Conservation (phyloP, 2,888 invertebrate species). For the Blomia tropicalis region DNA sequence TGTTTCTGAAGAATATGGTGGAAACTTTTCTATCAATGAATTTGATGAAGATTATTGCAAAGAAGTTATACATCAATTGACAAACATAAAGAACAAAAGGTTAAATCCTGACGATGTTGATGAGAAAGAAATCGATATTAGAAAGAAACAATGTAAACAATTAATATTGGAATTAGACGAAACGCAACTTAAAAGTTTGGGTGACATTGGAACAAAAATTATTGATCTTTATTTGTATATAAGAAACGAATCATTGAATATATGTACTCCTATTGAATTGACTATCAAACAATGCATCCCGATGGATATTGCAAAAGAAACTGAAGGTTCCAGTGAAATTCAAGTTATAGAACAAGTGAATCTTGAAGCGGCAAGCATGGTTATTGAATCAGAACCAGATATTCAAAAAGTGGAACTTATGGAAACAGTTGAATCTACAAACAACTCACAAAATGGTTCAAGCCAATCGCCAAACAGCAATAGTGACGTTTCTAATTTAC, state of each 20-base stretch:
- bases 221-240: background rate
- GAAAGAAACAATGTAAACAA: conserved; percentile 1
- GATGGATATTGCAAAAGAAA: too few species aligned
- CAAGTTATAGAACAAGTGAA: too few species aligned
- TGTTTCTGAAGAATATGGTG: background rate
- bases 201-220: background rate
- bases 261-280: background rate
- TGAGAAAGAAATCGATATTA: too few species aligned
- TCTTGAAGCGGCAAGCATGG: too few species aligned
- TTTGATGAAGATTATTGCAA: background rate
- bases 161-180: conserved; percentile 14
- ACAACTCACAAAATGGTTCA: background rate
- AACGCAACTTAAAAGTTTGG: background rate
- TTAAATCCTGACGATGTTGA: conserved; percentile 17
- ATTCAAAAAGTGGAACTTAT: too few species aligned
- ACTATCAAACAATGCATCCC: too few species aligned
- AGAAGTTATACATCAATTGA: background rate
- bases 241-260: background rate
- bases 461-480: too few species aligned
- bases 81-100: conserved; percentile 14
- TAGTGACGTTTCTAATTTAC: background rate
- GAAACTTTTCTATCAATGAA: background rate
- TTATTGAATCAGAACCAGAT: too few species aligned
- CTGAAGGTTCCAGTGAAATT: too few species aligned
- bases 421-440: too few species aligned